phyloP scores from a whole-genome alignment of 2,888 invertebrate species.

The Fabriciana adippe region DNA sequence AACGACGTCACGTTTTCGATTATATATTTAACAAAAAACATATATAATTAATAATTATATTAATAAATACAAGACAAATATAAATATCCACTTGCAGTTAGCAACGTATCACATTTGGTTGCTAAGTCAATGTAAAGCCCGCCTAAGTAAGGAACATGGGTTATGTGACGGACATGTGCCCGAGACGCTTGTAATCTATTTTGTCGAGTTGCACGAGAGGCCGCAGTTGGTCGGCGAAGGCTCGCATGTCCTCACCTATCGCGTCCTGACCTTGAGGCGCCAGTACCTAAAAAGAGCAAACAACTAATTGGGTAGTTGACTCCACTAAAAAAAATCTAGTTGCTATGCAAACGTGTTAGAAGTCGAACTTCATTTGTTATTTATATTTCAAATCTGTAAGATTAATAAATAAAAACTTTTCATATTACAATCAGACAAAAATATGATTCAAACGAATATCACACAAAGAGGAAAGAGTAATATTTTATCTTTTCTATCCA shows the following conservation, averaged over 20 bases:
- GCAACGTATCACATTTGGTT: background rate
- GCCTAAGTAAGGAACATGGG: slow-evolving; percentile 51
- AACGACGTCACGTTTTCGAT: too few species aligned
- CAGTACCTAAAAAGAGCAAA: slow-evolving; percentile 80
- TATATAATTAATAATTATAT: too few species aligned
- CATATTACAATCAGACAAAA: too few species aligned
- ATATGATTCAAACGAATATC: too few species aligned
- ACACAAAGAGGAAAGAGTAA: too few species aligned
- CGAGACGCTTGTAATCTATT: slow-evolving; percentile 92
- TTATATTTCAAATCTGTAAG: too few species aligned
- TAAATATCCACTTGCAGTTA: background rate
- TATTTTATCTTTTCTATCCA: too few species aligned
- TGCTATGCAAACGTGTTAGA: background rate
- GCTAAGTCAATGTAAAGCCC: slow-evolving; percentile 15
- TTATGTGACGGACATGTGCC: slow-evolving; percentile 72
- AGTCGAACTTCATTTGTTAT: too few species aligned
- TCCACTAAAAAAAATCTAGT: background rate
- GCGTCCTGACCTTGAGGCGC: slow-evolving; percentile 96
- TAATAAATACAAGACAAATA: background rate
- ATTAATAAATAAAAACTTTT: too few species aligned
- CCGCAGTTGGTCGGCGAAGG: slow-evolving; percentile 96
- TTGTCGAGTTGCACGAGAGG: slow-evolving; percentile 96
- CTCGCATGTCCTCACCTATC: slow-evolving; percentile 97
- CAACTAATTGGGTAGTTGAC: background rate
- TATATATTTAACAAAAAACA: too few species aligned